These are phyloP conservation scores for Maniola jurtina DNA, from an alignment of 1,140 invertebrate genomes.

Conservation along the genomic window DNA sequence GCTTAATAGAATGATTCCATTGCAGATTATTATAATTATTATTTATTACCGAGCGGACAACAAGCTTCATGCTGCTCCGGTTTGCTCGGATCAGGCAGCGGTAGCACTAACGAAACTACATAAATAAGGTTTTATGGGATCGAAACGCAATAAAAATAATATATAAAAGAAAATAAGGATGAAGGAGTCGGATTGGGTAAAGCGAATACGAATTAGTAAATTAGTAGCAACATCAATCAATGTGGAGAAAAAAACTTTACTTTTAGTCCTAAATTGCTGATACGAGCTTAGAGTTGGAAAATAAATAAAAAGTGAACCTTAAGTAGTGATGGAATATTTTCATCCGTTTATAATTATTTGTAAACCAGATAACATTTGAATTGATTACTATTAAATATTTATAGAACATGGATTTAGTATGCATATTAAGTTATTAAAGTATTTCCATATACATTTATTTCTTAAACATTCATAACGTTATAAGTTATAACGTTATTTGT, in stretches of 20 bases:
- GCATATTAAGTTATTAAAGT: too few species aligned
- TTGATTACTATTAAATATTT: too few species aligned
- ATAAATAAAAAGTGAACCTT: neutral
- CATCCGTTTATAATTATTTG: neutral
- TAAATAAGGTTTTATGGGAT: conserved; percentile 62
- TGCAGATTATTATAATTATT: conserved; percentile 43
- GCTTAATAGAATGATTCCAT: conserved; percentile 26
- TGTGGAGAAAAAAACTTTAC: conserved; percentile 29
- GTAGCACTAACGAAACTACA: conserved; percentile 86
- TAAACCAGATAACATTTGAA: neutral
- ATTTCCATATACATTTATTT: too few species aligned
- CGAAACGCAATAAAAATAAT: conserved; percentile 66
- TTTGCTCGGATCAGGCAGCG: conserved; percentile 89
- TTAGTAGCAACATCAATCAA: conserved; percentile 65
- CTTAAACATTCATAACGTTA: neutral
- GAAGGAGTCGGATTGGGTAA: conserved; percentile 63
- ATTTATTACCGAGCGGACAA: conserved; percentile 87
- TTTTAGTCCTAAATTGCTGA: conserved; percentile 29
- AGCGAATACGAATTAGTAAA: conserved; percentile 78
- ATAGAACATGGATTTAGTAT: too few species aligned
- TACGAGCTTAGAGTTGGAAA: neutral
- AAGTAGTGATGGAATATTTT: neutral
- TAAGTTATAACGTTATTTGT: conserved; percentile 7
- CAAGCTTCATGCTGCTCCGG: conserved; percentile 92
- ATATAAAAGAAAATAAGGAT: conserved; percentile 51